Base-by-base conservation (phyloP, 2,113 vertebrate species). In the Microtus oregoni region DNA sequence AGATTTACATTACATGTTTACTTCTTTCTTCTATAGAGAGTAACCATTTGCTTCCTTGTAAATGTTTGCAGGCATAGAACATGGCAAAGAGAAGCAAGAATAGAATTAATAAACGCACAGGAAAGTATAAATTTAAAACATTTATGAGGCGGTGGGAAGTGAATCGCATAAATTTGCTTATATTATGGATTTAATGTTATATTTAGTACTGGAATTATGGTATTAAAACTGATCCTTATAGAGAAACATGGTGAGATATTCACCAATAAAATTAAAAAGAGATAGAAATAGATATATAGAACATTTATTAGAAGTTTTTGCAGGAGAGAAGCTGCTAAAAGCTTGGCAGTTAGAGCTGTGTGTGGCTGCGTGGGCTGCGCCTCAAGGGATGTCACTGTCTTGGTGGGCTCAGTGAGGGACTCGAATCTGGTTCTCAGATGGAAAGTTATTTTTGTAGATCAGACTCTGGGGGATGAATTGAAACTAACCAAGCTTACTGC, bases 391-490 rank as follows among this genome's bases (percentile, higher is more conserved):
- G 50, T 26, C 0, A 5, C 88, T 83, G 58, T 58, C 50, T 85
- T 50, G 15, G 68, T 92, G 86, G n/a, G 32, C 75, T 94, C 92
- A 96, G 87, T 24, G 61, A 82, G 90, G 32, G 24, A 17, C 78
- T 82, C 22, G 19, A 35, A 89, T 97, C 32, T 65, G 22, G 35
- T 41, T 91, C 58, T 89, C 47, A 55, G 67, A 91, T 28, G 35
- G 61, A 44, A 88, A 91, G 41, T 86, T 94, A 94, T 92, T 95
- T 94, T 95, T 95, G 76, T 55, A 22, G 85, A 83, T 65, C 20
- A 58, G 22, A 83, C 14, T 86, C 90, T 93, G 30, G 50, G 52
- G 73, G 85, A 82, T 47, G 92, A 58, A 90, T 50, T 75, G 26
- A 93, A 94, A 90, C 78, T 94, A 92, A 83, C 20, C 52, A 79